Evolutionary conservation across 2,888 invertebrate genomes (phyloP), one percentile per base, ranked within the genome.

Genomic region (Phytoseiulus persimilis): DNA sequence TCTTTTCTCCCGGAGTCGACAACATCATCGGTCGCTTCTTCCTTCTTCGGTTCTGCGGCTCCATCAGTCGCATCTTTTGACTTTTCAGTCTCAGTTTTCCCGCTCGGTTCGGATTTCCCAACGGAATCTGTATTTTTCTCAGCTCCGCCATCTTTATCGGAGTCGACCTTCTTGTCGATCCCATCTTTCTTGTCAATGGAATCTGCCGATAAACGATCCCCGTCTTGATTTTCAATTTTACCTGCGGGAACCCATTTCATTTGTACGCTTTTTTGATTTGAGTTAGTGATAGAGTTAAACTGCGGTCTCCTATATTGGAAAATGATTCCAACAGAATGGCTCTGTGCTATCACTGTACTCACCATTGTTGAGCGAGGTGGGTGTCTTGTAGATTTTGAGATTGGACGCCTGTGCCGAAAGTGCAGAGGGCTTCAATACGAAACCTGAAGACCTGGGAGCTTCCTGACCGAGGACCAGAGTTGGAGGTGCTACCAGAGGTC

Each of bases 331-430:
- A n/a, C n/a, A n/a, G n/a, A n/a, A n/a, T n/a, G n/a, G n/a, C n/a
- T n/a, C n/a, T n/a, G n/a, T n/a, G n/a, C n/a, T n/a, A n/a, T n/a
- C n/a, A n/a, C 5, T 65, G 5, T 23, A 65, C 65, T 87, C 45
- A 87, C 45, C 45, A 39, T 87, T 87, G 33, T 87, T 87, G 33
- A 87, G 32, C 32, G 39, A n/a, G 87, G 87, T 87, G 31, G 87
- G 87, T 14, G 87, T 87, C 33, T 87, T 87, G 33, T 87, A 87
- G 14, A 87, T 87, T 87, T 87, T 87, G 87, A 87, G 87, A 87
- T 87, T 87, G 28, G 87, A 87, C n/a, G 87, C 33, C 31, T 87
- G 87, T 23, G 87, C 87, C 33, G 87, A 31, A 28, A 87, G 87
- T 6, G 87, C 87, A 39, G 87, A 87, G 9, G 87, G 87, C 18